These are phyloP conservation scores for Drosophila pandora DNA, from an alignment of 1,140 invertebrate species.

Conservation along the genomic window DNA sequence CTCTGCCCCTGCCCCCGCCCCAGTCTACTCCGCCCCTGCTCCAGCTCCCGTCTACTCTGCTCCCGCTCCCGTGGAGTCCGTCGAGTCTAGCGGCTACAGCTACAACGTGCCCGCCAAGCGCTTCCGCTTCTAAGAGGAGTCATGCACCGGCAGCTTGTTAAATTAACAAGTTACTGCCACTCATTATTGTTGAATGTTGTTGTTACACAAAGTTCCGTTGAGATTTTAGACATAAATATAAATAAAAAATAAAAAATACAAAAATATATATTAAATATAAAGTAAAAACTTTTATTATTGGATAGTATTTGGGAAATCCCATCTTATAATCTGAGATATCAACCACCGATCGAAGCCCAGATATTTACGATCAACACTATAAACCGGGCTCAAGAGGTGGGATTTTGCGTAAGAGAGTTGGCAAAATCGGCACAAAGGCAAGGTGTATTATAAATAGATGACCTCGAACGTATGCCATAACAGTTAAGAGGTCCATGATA, in stretches of 20 bases:
- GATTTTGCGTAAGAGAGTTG: conserved; percentile 24
- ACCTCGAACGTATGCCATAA: conserved; percentile 35
- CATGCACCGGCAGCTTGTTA: conserved; percentile 49
- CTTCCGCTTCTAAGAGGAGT: conserved; percentile 72
- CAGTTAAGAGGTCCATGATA: conserved; percentile 2
- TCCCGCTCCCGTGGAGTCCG: conserved; percentile 39
- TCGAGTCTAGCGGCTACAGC: conserved; percentile 58
- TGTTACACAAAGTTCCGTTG: conserved; percentile 79
- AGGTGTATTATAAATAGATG: conserved; percentile 26
- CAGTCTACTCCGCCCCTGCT: conserved; percentile 16
- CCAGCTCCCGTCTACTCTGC: conserved; percentile 33
- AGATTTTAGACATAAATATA: conserved; percentile 69
- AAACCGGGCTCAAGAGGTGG: conserved; percentile 12
- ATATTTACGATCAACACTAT: conserved; percentile 30
- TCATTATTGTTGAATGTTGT: conserved; percentile 73
- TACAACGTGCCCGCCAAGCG: conserved; percentile 76
- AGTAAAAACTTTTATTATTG: conserved; percentile 33
- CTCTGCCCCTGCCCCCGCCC: conserved; percentile 17
- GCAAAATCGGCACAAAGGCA: conserved; percentile 11
- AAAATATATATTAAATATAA: conserved; percentile 55
- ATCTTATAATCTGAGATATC: conserved; percentile 10
- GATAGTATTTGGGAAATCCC: neutral
- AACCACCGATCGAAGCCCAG: neutral
- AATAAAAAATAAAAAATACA: conserved; percentile 57
- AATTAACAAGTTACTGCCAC: conserved; percentile 59